These are phyloP conservation scores for Calameuta idolon DNA, from an alignment of 2,888 invertebrate genomes.

Conservation along the genomic window DNA sequence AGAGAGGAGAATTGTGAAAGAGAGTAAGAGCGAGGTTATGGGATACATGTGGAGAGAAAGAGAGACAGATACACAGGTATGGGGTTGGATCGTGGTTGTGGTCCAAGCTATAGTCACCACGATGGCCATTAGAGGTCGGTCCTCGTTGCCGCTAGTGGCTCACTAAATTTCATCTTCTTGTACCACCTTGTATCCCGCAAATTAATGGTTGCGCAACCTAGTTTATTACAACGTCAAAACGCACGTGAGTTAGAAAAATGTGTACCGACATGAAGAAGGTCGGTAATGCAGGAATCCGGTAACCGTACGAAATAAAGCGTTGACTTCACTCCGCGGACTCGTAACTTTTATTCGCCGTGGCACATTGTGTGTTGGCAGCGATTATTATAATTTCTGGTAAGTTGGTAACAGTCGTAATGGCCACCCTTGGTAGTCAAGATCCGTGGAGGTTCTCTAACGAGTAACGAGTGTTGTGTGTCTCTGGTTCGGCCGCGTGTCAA, in stretches of 20 bases:
- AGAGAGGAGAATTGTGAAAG: conserved; percentile 1
- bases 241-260: neutral
- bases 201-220: conserved; percentile 56
- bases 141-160: conserved; percentile 61
- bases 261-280: too few relatives aligned
- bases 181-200: conserved; percentile 54
- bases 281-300: neutral
- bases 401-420: neutral
- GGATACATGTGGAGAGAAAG: neutral
- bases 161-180: conserved; percentile 64
- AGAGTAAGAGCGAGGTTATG: conserved; percentile 3
- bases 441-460: neutral
- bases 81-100: conserved; percentile 44
- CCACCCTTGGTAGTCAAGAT: neutral
- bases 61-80: conserved; percentile 25
- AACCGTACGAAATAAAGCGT: neutral
- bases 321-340: neutral
- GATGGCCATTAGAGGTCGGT: conserved; percentile 64
- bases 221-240: conserved; percentile 17
- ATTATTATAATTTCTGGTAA: neutral
- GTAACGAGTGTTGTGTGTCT: conserved; percentile 45
- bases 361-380: too few relatives aligned
- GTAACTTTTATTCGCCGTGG: too few relatives aligned
- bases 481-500: conserved; percentile 33
- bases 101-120: conserved; percentile 56